These are phyloP conservation scores for Tetrao urogallus DNA, from an alignment of 2,113 vertebrate species.

Conservation along the genomic window DNA sequence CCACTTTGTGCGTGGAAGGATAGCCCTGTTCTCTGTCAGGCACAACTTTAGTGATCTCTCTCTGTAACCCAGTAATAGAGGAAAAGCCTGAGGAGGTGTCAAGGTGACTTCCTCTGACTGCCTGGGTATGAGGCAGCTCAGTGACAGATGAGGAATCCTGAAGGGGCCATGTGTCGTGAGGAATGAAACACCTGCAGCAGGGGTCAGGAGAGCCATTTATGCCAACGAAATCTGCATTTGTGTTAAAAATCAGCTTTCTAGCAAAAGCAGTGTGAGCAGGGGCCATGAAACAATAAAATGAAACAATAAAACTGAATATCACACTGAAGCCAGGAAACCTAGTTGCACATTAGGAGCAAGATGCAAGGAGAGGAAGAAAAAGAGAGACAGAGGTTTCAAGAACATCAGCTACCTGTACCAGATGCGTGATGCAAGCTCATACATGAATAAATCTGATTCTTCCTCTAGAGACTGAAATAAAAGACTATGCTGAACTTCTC, in stretches of 20 bases:
- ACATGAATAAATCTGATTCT: constrained; percentile 1
- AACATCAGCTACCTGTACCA: background rate
- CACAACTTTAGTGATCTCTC: background rate
- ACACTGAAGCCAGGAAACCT: background rate
- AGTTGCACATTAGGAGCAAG: background rate
- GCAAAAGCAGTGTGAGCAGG: background rate
- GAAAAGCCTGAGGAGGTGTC: background rate
- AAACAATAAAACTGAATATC: background rate
- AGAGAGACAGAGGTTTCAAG: background rate
- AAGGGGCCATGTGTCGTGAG: constrained; percentile 51
- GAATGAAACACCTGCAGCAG: constrained; percentile 60
- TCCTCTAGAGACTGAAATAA: background rate
- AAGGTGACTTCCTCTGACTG: background rate
- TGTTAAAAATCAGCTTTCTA: constrained; percentile 14
- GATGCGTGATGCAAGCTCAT: background rate
- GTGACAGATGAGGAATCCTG: constrained; percentile 74
- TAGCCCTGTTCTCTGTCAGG: background rate
- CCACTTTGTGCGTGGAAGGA: background rate
- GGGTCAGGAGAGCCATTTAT: background rate
- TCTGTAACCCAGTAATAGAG: background rate
- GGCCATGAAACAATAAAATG: constrained; percentile 23
- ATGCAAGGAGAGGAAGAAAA: background rate
- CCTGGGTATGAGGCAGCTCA: background rate
- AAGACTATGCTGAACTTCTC: background rate
- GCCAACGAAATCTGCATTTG: background rate